Conservation (phyloP, 2,797 vertebrate genomes). For the Hoplostethus mediterraneus region DNA sequence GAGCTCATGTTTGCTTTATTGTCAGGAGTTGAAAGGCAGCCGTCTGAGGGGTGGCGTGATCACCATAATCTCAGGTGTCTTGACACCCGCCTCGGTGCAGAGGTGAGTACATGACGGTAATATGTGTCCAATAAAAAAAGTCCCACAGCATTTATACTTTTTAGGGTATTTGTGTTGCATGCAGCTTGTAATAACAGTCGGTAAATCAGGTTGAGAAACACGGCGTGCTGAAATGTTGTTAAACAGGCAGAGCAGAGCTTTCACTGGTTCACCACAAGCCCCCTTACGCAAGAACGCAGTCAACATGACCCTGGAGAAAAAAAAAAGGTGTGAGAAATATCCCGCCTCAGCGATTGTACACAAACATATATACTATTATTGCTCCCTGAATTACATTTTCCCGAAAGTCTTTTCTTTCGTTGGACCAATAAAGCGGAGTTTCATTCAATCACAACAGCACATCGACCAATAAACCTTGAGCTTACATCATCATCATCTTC, state of each 20-base stretch:
- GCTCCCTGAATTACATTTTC: neutral
- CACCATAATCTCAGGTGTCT: slow-evolving; percentile 56
- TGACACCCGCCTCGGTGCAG: slow-evolving; percentile 51
- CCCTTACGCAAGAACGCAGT: slow-evolving; percentile 34
- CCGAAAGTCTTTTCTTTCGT: neutral
- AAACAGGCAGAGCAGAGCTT: slow-evolving; percentile 61
- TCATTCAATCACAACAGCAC: neutral
- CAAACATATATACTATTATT: neutral
- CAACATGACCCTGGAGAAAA: slow-evolving; percentile 11
- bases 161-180: slow-evolving; percentile 64
- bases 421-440: slow-evolving; percentile 11
- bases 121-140: slow-evolving; percentile 53
- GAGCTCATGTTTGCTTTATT: slow-evolving; percentile 62
- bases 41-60: slow-evolving; percentile 69
- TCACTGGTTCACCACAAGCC: slow-evolving; percentile 45
- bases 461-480: slow-evolving; percentile 1
- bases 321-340: slow-evolving; percentile 32
- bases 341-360: neutral
- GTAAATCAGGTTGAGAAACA: slow-evolving; percentile 61
- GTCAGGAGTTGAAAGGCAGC: slow-evolving; percentile 72
- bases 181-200: slow-evolving; percentile 59
- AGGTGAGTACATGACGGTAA: slow-evolving; percentile 45
- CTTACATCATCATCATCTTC: slow-evolving; percentile 12
- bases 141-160: slow-evolving; percentile 55
- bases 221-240: slow-evolving; percentile 71